Conservation (phyloP, 2,888 invertebrate species). For the Papilio demoleus region DNA sequence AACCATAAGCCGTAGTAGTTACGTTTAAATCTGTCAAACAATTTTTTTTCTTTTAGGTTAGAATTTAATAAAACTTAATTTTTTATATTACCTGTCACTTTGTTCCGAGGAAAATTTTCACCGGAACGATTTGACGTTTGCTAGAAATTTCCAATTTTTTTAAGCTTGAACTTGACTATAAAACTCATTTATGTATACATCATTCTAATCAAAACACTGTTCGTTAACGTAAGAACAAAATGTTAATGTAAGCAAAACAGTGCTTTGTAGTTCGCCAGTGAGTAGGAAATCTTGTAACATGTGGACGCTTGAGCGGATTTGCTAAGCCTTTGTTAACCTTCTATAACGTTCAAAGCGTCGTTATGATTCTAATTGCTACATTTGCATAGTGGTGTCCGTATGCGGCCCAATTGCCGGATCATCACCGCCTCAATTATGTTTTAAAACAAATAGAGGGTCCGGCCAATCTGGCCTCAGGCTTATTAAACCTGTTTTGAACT, state of each 20-base stretch:
- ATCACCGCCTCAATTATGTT: constrained; percentile 67
- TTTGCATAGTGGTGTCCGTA: constrained; percentile 71
- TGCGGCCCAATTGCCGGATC: constrained; percentile 67
- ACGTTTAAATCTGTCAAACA: too few relatives aligned
- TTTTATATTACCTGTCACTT: too few relatives aligned
- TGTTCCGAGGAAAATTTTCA: too few relatives aligned
- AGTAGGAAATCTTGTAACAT: constrained; percentile 49
- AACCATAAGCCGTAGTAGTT: too few relatives aligned
- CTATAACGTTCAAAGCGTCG: constrained; percentile 54
- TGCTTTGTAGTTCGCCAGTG: constrained; percentile 42
- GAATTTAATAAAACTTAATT: too few relatives aligned
- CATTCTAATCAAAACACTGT: constrained; percentile 10
- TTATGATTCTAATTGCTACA: constrained; percentile 73
- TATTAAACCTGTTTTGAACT: constrained; percentile 51
- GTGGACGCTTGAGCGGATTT: constrained; percentile 58
- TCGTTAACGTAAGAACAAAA: constrained; percentile 36
- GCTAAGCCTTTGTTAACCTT: constrained; percentile 59
- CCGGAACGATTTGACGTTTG: too few relatives aligned
- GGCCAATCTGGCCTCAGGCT: constrained; percentile 49
- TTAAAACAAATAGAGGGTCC: constrained; percentile 70
- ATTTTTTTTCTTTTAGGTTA: too few relatives aligned
- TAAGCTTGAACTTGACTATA: too few relatives aligned
- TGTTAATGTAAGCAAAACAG: constrained; percentile 41
- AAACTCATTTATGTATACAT: not conserved
- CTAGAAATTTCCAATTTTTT: too few relatives aligned